Conservation (phyloP, 2,113 vertebrate genomes). For the Pelvicachromis taeniatus region DNA sequence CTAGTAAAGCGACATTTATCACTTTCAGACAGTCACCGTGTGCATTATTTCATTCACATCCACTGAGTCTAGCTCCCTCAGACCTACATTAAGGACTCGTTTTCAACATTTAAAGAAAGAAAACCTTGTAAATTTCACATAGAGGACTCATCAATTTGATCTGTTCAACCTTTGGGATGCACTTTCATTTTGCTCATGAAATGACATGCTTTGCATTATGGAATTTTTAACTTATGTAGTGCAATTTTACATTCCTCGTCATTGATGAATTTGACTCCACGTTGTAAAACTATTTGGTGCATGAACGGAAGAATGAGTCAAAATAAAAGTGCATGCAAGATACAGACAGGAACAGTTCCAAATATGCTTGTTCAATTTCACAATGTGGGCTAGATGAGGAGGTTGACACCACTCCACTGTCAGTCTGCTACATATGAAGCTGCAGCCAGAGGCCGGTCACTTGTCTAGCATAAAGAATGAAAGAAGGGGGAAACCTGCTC, state of each 20-base stretch:
- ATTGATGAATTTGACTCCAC: conserved; percentile 32
- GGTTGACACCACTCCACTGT: neutral
- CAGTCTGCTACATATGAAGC: neutral
- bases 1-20: conserved; percentile 18
- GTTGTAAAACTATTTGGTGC: conserved; percentile 49
- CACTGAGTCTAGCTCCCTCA: conserved; percentile 2
- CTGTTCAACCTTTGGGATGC: conserved; percentile 19
- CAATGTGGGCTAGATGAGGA: neutral
- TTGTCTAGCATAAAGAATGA: neutral
- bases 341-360: neutral
- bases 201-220: conserved; percentile 31
- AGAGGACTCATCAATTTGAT: neutral
- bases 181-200: conserved; percentile 4
- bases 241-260: conserved; percentile 71
- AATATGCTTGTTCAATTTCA: neutral
- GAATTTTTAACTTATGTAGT: conserved; percentile 60
- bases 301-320: conserved; percentile 23
- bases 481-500: neutral
- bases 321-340: conserved; percentile 52
- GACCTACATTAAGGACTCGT: neutral
- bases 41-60: conserved; percentile 24
- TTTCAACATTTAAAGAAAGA: neutral
- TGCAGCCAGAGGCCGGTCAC: neutral
- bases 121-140: conserved; percentile 1
- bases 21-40: neutral